These are phyloP conservation scores for Diabrotica balteata DNA, from an alignment of 2,888 invertebrate species.

Conservation along the genomic window DNA sequence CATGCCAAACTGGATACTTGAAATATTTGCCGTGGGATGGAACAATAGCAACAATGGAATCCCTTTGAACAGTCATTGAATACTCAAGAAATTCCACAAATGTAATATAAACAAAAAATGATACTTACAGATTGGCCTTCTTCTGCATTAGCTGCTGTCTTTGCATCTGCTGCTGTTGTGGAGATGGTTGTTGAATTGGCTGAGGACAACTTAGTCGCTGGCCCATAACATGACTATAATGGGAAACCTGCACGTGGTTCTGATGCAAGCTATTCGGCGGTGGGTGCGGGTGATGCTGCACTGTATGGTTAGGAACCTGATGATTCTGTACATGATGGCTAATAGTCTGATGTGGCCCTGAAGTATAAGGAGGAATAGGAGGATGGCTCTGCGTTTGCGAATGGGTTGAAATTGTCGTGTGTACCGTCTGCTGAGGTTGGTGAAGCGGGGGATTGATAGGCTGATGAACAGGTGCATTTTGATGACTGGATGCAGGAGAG, in stretches of 20 bases:
- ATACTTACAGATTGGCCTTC: slow-evolving; percentile 57
- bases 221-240: slow-evolving; percentile 24
- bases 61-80: no score
- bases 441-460: slow-evolving; percentile 38
- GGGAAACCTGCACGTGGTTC: slow-evolving; percentile 31
- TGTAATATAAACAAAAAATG: no score
- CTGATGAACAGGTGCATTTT: slow-evolving; percentile 20
- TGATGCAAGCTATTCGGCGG: slow-evolving; percentile 30
- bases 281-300: slow-evolving; percentile 10
- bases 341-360: slow-evolving; percentile 6
- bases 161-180: slow-evolving; percentile 32
- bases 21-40: no score
- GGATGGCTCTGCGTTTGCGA: slow-evolving; percentile 3
- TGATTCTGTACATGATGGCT: slow-evolving; percentile 20
- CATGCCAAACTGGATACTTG: no score
- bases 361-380: slow-evolving; percentile 12
- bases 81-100: no score
- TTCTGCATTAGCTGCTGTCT: slow-evolving; percentile 41
- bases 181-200: slow-evolving; percentile 46
- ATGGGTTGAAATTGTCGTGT: slow-evolving; percentile 14
- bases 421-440: slow-evolving; percentile 36
- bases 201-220: slow-evolving; percentile 45
- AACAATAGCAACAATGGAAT: no score
- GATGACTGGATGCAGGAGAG: slow-evolving; percentile 30
- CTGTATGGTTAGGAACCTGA: slow-evolving; percentile 1